phyloP scores from a whole-genome alignment of 1,140 invertebrate genomes.

The Solenopsis invicta region DNA sequence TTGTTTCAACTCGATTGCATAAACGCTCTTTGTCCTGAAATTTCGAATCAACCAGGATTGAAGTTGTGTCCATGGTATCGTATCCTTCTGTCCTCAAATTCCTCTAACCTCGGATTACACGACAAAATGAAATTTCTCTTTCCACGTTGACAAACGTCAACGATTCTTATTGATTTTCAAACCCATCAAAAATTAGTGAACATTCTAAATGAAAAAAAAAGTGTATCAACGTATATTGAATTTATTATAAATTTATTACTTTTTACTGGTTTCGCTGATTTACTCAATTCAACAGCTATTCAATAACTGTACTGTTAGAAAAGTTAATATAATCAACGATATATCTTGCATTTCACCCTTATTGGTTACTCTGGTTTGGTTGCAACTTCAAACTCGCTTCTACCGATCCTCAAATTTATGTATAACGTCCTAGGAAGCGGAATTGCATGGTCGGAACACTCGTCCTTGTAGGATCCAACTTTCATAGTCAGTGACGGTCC shows the following conservation, averaged over 20 bases:
- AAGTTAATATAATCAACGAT: neutral
- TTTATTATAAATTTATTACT: too few relatives aligned
- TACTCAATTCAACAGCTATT: neutral
- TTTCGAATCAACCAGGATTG: neutral
- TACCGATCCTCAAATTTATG: constrained; percentile 33
- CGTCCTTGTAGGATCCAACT: neutral
- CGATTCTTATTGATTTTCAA: constrained; percentile 1
- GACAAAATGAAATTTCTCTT: constrained; percentile 34
- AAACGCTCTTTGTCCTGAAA: constrained; percentile 8
- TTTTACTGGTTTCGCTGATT: neutral
- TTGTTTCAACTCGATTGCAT: neutral
- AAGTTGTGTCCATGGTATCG: neutral
- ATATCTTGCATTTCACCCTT: neutral
- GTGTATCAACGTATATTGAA: too few relatives aligned
- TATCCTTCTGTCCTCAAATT: constrained; percentile 28
- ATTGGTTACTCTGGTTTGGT: neutral
- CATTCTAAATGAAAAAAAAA: neutral
- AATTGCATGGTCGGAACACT: constrained; percentile 36
- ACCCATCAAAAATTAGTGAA: too few relatives aligned
- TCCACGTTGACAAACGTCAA: neutral
- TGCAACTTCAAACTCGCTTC: constrained; percentile 3
- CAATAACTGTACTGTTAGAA: neutral
- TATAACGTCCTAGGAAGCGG: neutral
- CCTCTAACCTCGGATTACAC: constrained; percentile 15
- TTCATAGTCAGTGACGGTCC: constrained; percentile 33